phyloP scores from a whole-genome alignment of 2,113 vertebrate species.

The Gadus chalcogrammus region DNA sequence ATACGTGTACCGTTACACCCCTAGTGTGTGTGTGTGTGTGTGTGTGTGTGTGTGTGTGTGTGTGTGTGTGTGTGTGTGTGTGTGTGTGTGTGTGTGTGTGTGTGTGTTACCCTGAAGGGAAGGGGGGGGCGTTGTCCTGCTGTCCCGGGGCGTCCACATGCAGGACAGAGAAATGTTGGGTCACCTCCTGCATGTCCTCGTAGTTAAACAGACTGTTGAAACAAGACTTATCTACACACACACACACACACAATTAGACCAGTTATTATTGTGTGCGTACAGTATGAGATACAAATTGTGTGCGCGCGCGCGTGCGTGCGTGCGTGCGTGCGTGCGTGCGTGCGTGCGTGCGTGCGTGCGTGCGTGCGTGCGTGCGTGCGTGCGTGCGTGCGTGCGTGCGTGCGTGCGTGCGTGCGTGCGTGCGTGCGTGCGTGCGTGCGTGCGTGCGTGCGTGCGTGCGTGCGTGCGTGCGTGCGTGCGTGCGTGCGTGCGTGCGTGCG shows the following conservation, averaged over 20 bases:
- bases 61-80: neutral
- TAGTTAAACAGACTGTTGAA: constrained; percentile 92
- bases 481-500: too few relatives aligned
- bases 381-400: too few relatives aligned
- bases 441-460: constrained; percentile 47
- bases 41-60: too few relatives aligned
- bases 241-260: constrained; percentile 6
- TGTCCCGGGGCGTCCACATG: constrained; percentile 94
- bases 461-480: too few relatives aligned
- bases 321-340: neutral
- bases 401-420: neutral
- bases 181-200: constrained; percentile 95
- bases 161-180: constrained; percentile 91
- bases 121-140: constrained; percentile 86
- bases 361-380: too few relatives aligned
- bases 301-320: neutral
- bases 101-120: constrained; percentile 82
- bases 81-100: constrained; percentile 11
- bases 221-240: constrained; percentile 82
- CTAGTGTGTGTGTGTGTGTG: too few relatives aligned
- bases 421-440: neutral
- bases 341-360: neutral
- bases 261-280: neutral
- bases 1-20: too few relatives aligned
- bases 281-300: neutral